Conservation (phyloP, 1,140 invertebrate genomes). For the Zaprionus tsacasi region DNA sequence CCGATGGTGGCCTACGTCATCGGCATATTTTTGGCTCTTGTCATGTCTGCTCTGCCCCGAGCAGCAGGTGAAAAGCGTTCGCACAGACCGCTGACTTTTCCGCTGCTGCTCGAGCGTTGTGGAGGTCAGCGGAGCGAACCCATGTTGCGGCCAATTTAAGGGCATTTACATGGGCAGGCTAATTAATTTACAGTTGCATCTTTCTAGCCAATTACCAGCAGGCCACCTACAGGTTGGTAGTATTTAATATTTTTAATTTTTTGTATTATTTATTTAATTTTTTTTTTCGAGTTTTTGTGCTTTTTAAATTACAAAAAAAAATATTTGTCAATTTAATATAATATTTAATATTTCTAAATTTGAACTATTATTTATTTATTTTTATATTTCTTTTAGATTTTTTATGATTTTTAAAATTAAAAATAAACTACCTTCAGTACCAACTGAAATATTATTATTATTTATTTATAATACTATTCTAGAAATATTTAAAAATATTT, state of each 20-base stretch:
- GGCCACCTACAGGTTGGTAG: not conserved
- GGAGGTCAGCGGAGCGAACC: slow-evolving; percentile 6
- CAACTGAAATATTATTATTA: too few species aligned
- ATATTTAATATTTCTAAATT: too few species aligned
- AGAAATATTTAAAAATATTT: too few species aligned
- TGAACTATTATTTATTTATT: too few species aligned
- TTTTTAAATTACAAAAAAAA: too few species aligned
- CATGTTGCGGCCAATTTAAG: slow-evolving; percentile 60
- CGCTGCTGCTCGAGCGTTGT: not conserved
- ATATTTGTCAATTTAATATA: too few species aligned
- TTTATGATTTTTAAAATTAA: too few species aligned
- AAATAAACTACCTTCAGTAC: too few species aligned
- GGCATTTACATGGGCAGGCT: slow-evolving; percentile 50
- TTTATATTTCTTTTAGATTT: too few species aligned
- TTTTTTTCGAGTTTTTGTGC: too few species aligned
- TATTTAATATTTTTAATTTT: not conserved
- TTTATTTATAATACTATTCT: too few species aligned
- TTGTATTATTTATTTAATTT: not conserved
- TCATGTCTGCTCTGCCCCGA: slow-evolving; percentile 14
- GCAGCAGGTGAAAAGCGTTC: slow-evolving; percentile 66
- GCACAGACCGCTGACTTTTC: slow-evolving; percentile 19
- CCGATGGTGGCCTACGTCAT: slow-evolving; percentile 71
- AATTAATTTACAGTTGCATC: slow-evolving; percentile 60
- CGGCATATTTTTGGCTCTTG: slow-evolving; percentile 46
- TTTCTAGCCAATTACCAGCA: slow-evolving; percentile 43